A percentile compares a stretch with the other conserved stretches of the same genome.
phyloP scores from a whole-genome alignment of 1,140 invertebrate genomes.

The Ooceraea biroi region DNA sequence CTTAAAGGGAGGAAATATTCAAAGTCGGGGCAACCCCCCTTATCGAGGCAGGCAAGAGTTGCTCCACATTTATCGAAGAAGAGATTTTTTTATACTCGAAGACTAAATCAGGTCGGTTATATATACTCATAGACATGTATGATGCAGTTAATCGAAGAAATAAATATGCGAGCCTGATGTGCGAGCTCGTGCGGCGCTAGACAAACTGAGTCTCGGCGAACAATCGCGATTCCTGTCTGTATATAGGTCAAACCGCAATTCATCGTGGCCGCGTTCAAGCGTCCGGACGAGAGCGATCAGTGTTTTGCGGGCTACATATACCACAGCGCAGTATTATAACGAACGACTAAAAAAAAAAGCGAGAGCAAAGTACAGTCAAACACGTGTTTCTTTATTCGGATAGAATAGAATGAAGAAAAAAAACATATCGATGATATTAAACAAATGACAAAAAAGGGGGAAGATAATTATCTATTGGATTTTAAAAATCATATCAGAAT shows the following conservation, averaged over 20 bases:
- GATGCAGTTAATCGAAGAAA: slow-evolving; percentile 44
- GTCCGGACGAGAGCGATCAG: slow-evolving; percentile 38
- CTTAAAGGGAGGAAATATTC: neutral
- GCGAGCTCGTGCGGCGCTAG: slow-evolving; percentile 31
- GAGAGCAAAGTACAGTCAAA: neutral
- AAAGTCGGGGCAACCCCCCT: neutral
- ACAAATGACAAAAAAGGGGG: neutral
- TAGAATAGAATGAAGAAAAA: neutral
- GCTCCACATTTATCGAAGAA: neutral
- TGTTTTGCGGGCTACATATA: slow-evolving; percentile 25
- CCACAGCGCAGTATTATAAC: slow-evolving; percentile 4
- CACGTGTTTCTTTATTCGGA: neutral
- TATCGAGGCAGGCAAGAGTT: slow-evolving; percentile 8
- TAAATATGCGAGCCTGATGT: slow-evolving; percentile 56
- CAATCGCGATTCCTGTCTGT: slow-evolving; percentile 63
- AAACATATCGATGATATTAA: neutral
- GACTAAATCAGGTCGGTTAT: slow-evolving; percentile 42
- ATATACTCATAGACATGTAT: neutral
- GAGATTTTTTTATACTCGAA: neutral
- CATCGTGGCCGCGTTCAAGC: slow-evolving; percentile 40
- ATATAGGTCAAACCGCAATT: slow-evolving; percentile 69
- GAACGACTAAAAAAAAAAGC: neutral
- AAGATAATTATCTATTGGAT: neutral
- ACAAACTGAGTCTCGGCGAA: slow-evolving; percentile 43
- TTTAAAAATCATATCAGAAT: no score